Conservation (phyloP, 2,797 vertebrate species). For the Crenichthys baileyi region DNA sequence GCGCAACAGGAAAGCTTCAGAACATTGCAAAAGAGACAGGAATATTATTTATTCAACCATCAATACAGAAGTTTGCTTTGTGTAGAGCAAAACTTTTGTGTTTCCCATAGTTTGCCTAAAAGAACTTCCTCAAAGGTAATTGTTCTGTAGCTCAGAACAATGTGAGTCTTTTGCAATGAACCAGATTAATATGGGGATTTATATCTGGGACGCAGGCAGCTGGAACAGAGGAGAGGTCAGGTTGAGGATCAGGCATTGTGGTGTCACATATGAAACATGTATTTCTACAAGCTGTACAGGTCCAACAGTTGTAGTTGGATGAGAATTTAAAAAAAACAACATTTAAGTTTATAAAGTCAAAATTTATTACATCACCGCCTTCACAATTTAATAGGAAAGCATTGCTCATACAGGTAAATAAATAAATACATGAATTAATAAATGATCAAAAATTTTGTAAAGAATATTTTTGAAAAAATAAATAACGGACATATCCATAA, state of each 20-base stretch:
- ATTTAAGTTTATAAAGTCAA: too few species aligned
- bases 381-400: background rate
- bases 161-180: slow-evolving; percentile 14
- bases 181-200: slow-evolving; percentile 20
- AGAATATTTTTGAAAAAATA: too few species aligned
- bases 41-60: slow-evolving; percentile 12
- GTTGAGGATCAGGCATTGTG: slow-evolving; percentile 22
- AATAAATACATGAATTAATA: too few species aligned
- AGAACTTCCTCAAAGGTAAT: slow-evolving; percentile 10
- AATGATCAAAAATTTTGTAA: too few species aligned
- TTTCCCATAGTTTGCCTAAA: slow-evolving; percentile 6
- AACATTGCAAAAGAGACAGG: slow-evolving; percentile 15
- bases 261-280: background rate
- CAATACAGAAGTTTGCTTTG: slow-evolving; percentile 6
- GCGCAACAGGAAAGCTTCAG: background rate
- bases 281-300: background rate
- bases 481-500: too few species aligned
- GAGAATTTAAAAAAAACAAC: background rate
- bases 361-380: background rate
- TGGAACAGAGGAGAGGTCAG: slow-evolving; percentile 29
- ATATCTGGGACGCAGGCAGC: slow-evolving; percentile 33
- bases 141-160: slow-evolving; percentile 39
- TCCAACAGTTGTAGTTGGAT: background rate
- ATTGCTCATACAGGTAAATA: background rate
- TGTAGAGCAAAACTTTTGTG: background rate